phyloP scores from a whole-genome alignment of 2,888 invertebrate genomes.

The Panopea generosa region DNA sequence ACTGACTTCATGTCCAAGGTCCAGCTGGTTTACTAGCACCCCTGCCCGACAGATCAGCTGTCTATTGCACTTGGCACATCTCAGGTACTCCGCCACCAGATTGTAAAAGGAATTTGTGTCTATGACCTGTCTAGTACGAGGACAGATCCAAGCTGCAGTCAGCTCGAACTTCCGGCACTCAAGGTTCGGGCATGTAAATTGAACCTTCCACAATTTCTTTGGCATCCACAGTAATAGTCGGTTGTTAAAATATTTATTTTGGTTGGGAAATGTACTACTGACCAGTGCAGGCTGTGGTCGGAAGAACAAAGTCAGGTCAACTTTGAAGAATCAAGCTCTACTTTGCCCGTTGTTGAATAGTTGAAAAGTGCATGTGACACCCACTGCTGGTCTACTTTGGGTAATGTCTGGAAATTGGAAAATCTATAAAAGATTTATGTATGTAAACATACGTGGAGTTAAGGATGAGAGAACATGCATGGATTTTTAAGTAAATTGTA shows the following conservation, averaged over 20 bases:
- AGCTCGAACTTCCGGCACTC: conserved; percentile 12
- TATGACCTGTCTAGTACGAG: conserved; percentile 42
- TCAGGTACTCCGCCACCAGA: conserved; percentile 56
- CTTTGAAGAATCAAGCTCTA: conserved; percentile 20
- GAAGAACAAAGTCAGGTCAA: conserved; percentile 37
- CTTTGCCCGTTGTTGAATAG: conserved; percentile 15
- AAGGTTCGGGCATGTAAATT: conserved; percentile 19
- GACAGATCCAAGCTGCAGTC: conserved; percentile 41
- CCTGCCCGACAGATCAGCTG: conserved; percentile 59
- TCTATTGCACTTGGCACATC: conserved; percentile 44
- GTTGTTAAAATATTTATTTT: conserved; percentile 30
- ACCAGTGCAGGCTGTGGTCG: too few species aligned
- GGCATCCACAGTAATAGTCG: conserved; percentile 54
- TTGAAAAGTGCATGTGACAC: conserved; percentile 48
- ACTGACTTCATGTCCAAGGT: conserved; percentile 42
- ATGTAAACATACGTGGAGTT: not conserved
- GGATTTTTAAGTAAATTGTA: too few species aligned
- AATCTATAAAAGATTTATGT: not conserved
- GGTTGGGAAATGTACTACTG: not conserved
- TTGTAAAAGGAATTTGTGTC: too few species aligned
- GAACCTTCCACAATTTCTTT: not conserved
- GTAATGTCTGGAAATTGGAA: too few species aligned
- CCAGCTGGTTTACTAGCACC: too few species aligned
- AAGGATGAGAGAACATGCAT: too few species aligned
- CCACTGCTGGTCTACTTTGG: conserved; percentile 46